A percentile compares a stretch with the other conserved stretches of the same genome.
Conservation (phyloP, 2,888 invertebrate genomes). For the Pyrrhosoma nymphula region DNA sequence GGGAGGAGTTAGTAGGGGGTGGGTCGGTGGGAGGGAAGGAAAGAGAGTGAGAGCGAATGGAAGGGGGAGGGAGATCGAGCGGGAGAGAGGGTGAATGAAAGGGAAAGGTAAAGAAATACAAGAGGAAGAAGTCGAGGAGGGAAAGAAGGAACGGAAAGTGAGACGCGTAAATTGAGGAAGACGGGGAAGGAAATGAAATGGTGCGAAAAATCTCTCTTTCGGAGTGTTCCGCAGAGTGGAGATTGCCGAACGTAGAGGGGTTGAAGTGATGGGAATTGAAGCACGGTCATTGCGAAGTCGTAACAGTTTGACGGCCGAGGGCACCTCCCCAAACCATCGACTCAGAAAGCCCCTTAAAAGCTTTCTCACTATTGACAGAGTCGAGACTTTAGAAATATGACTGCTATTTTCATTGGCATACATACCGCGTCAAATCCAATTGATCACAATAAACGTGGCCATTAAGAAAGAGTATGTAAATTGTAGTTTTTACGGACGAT, state of each 20-base stretch:
- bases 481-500: no score
- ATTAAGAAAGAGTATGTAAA: no score
- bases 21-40: neutral
- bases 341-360: neutral
- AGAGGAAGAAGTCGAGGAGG: neutral
- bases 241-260: neutral
- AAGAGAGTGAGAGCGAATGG: conserved; percentile 5
- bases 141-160: conserved; percentile 41
- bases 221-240: neutral
- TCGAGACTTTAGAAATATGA: neutral
- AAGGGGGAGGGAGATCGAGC: neutral
- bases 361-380: neutral
- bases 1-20: neutral
- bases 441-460: no score
- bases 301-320: neutral
- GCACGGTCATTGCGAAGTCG: neutral
- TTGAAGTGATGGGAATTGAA: neutral
- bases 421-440: no score
- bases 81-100: neutral
- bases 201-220: no score
- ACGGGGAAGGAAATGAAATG: neutral
- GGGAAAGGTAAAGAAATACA: neutral
- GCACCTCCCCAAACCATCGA: neutral
- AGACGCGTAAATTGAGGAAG: neutral
- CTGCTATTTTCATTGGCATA: neutral